These are phyloP conservation scores for Paracanthobrama guichenoti DNA, from an alignment of 2,113 vertebrate genomes.

Conservation along the genomic window DNA sequence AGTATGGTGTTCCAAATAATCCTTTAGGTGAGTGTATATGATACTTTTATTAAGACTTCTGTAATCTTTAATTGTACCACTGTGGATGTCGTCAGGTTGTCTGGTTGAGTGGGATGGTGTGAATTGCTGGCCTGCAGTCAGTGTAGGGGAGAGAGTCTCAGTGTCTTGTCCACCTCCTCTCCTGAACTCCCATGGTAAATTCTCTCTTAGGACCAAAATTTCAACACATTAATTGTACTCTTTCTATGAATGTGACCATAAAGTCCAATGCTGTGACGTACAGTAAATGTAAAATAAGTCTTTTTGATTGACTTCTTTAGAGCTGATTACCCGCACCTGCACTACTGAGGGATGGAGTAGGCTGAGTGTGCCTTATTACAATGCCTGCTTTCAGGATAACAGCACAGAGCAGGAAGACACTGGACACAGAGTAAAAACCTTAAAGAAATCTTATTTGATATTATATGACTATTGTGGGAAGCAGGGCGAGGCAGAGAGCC, in stretches of 20 bases:
- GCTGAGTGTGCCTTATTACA: constrained; percentile 63
- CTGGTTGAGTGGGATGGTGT: constrained; percentile 69
- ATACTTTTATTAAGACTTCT: neutral
- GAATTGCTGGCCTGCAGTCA: constrained; percentile 66
- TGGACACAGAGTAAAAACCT: constrained; percentile 53
- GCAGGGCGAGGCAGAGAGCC: too few species aligned
- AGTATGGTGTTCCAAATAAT: too few species aligned
- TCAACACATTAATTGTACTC: neutral
- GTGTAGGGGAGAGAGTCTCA: constrained; percentile 45
- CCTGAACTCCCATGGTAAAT: constrained; percentile 61
- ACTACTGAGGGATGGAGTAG: constrained; percentile 66
- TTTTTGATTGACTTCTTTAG: constrained; percentile 51
- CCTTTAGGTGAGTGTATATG: neutral
- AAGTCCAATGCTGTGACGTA: neutral
- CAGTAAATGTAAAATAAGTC: neutral
- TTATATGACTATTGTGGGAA: neutral
- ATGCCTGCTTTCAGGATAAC: constrained; percentile 62
- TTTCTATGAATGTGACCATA: neutral
- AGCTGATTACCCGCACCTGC: constrained; percentile 68
- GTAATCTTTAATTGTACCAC: neutral
- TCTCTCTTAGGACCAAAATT: neutral
- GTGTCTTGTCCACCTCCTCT: constrained; percentile 61
- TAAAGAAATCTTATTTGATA: neutral
- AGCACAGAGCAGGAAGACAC: constrained; percentile 52
- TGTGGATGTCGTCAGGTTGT: constrained; percentile 61